phyloP scores from a whole-genome alignment of 2,888 invertebrate species.

The Chloroclystis v-ata region DNA sequence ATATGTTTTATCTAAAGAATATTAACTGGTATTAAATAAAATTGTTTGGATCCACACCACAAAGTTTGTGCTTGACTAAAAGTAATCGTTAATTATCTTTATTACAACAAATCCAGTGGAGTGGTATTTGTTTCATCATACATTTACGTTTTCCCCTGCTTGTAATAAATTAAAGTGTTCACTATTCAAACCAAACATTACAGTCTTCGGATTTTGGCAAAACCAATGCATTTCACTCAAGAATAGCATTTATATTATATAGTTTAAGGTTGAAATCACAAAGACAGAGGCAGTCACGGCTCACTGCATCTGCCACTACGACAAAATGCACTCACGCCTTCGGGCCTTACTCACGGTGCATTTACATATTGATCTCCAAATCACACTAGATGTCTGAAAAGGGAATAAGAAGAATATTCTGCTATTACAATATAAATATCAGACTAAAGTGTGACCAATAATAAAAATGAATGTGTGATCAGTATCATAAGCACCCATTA shows the following conservation, averaged over 20 bases:
- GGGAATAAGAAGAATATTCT: constrained; percentile 53
- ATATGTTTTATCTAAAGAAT: too few relatives aligned
- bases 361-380: constrained; percentile 72
- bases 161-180: too few relatives aligned
- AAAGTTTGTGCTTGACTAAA: too few relatives aligned
- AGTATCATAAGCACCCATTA: too few relatives aligned
- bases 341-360: constrained; percentile 58
- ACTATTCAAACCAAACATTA: not conserved
- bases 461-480: too few relatives aligned
- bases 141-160: too few relatives aligned
- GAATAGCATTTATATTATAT: constrained; percentile 37
- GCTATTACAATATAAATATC: constrained; percentile 24
- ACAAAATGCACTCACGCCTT: constrained; percentile 70
- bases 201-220: constrained; percentile 1
- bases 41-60: too few relatives aligned
- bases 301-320: constrained; percentile 53
- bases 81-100: too few relatives aligned
- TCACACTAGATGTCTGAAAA: constrained; percentile 55
- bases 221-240: constrained; percentile 6
- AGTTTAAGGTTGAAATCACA: constrained; percentile 39
- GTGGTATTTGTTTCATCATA: too few relatives aligned
- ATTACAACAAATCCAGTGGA: too few relatives aligned
- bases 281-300: constrained; percentile 49
- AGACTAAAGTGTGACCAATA: too few relatives aligned
- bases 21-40: too few relatives aligned